A percentile compares a stretch with the other conserved stretches of the same genome.
Conservation (phyloP, 1,140 invertebrate species). For the Zaprionus davidi region DNA sequence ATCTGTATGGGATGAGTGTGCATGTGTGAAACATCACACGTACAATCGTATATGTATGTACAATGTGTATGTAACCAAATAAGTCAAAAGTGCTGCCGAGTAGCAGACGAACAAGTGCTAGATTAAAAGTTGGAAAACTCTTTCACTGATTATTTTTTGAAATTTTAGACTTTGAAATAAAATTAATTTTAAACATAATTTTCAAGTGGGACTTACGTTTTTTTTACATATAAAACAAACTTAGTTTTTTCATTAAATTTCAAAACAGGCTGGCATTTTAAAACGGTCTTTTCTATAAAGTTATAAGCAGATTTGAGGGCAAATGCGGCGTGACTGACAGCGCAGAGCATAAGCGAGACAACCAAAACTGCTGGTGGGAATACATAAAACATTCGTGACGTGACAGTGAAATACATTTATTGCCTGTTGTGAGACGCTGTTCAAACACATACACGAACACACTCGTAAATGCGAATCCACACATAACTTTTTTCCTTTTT, state of each 20-base stretch:
- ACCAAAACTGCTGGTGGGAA: slow-evolving; percentile 17
- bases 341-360: background rate
- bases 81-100: background rate
- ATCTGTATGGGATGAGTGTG: background rate
- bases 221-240: background rate
- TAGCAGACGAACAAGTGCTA: background rate
- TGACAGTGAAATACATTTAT: slow-evolving; percentile 46
- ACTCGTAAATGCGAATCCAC: background rate
- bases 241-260: background rate
- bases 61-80: background rate
- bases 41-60: background rate
- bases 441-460: slow-evolving; percentile 10
- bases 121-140: background rate
- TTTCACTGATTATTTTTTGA: background rate
- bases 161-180: background rate
- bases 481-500: slow-evolving; percentile 1
- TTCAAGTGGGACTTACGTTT: background rate
- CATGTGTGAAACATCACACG: slow-evolving; percentile 11
- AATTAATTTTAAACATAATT: background rate
- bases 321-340: background rate
- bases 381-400: slow-evolving; percentile 40
- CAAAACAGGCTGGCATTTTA: background rate
- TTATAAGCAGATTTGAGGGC: background rate
- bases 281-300: background rate
- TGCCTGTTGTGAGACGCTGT: slow-evolving; percentile 24